Base-by-base conservation (phyloP, 2,888 invertebrate species). In the Trimorus sp. region DNA sequence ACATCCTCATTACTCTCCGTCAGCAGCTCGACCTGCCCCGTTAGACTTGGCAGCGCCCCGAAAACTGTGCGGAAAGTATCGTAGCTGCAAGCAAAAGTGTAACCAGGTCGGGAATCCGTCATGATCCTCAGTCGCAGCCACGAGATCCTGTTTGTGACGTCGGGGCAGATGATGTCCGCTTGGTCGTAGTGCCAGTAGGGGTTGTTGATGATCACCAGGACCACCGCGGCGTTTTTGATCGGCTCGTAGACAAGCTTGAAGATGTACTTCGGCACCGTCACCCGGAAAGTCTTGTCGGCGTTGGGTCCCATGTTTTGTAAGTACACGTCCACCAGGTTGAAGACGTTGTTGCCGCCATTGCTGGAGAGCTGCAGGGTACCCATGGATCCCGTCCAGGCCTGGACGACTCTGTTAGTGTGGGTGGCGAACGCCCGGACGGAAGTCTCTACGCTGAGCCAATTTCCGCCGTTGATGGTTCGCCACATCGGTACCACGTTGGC, bases 401-500 rank as follows among this genome's bases (percentile, higher is more conserved):
- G 4, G 0, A 79, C n/a, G 8, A 12, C 11, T n/a, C 9, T 15
- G 6, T 62, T 7, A 0, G n/a, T 54, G 0, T 11, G 15, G 2
- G n/a, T 8, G 3, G 78, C 51, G 8, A 66, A 36, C 6, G 15
- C 16, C 36, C 76, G 62, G 11, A 76, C 54, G 4, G 49, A 36
- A 1, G 0, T 26, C 63, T 80, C 80, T 1, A 80, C 26, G 8
- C 6, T n/a, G 0, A 16, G 12, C 80, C 80, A 80, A n/a, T 76
- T 76, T 7, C 81, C 76, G 15, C 14, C 9, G 16, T 81, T 77
- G 8, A 76, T 68, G 6, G 68, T 62, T 16, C 37, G 65, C 81
- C 81, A 81, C 63, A 68, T 76, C 12, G 81, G 81, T 12, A 68
- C 62, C 0, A 68, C 73, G 51, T 81, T 81, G 7, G 40, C 37